Base-by-base conservation (phyloP, 2,797 vertebrate genomes). In the Lepilemur septentrionalis region DNA sequence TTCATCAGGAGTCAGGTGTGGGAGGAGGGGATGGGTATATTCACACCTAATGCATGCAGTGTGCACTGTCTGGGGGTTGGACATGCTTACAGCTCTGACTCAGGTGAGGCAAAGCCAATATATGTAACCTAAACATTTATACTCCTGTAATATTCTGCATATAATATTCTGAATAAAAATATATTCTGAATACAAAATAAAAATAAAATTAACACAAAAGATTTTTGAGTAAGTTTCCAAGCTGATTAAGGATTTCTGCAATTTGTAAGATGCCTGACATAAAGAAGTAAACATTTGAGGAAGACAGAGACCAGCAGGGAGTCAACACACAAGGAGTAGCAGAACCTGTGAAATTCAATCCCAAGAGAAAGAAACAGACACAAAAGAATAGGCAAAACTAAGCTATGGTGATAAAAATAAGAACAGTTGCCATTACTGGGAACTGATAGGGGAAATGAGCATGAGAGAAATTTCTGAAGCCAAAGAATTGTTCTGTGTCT, bases 1-100 rank as follows among this genome's bases (percentile, higher is more conserved):
- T 57, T 57, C 55, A 57, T 10, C 1, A 3, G 22, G 22, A 23
- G 55, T 22, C 8, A 0, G 0, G 55, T 9, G 1, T 9, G 9
- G 55, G 50, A 55, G 22, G 22, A 23, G 55, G 22, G 22, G 23
- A 25, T 10, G 55, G 55, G 9, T 57, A 57, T 57, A 57, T 57
- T 57, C 55, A 57, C 55, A 57, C 22, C 55, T 57, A 57, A 25
- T 23, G 22, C 22, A 10, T 57, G 55, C 3, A 8, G 22, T 57
- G 55, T 0, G 1, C 55, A 57, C 55, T 57, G 8, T 57, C 55
- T 23, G 55, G 55, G 22, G 22, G 22, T 23, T 57, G 55, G 55
- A 23, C 55, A 25, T 0, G 55, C 22, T 57, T 57, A 9, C 11
- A 25, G 22, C 22, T 57, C 55, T 57, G 55, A 57, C 22, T 4